These are phyloP conservation scores for Bradysia coprophila DNA, from an alignment of 1,140 invertebrate genomes.

Conservation along the genomic window DNA sequence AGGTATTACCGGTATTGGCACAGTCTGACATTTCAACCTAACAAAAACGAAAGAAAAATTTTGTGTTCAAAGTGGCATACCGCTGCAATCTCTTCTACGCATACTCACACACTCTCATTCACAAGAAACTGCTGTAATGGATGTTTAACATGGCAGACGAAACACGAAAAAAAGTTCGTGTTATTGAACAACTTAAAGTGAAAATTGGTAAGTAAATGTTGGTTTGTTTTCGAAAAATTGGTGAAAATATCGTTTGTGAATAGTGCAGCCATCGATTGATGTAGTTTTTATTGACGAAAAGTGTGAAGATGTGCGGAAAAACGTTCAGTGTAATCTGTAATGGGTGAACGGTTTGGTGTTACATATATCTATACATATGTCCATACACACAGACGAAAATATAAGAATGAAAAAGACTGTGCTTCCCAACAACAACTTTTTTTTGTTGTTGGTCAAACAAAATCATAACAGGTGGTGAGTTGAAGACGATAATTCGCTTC, in stretches of 20 bases:
- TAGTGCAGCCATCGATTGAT: too few relatives aligned
- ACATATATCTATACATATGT: neutral
- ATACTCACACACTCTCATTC: too few relatives aligned
- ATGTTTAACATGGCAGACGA: slow-evolving; percentile 74
- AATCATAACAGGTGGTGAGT: too few relatives aligned
- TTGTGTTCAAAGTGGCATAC: too few relatives aligned
- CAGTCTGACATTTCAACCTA: too few relatives aligned
- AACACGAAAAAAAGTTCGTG: slow-evolving; percentile 63
- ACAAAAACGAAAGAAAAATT: too few relatives aligned
- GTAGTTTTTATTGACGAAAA: neutral
- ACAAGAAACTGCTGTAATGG: too few relatives aligned
- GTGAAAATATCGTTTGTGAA: neutral
- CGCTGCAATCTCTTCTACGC: too few relatives aligned
- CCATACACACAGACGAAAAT: neutral
- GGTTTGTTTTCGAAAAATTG: neutral
- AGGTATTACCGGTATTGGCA: too few relatives aligned
- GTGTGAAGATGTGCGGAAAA: neutral
- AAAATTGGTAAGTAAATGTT: slow-evolving; percentile 56
- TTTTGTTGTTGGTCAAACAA: too few relatives aligned
- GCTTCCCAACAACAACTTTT: too few relatives aligned
- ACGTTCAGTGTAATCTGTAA: neutral
- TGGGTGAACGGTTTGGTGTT: neutral
- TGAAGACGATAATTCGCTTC: too few relatives aligned
- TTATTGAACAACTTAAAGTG: slow-evolving; percentile 70
- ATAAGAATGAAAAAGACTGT: neutral